Percentiles rank a stretch among this genome's conserved stretches.
These are phyloP conservation scores for Poecilia velifera DNA, from an alignment of 2,797 vertebrate species.

Conservation along the genomic window DNA sequence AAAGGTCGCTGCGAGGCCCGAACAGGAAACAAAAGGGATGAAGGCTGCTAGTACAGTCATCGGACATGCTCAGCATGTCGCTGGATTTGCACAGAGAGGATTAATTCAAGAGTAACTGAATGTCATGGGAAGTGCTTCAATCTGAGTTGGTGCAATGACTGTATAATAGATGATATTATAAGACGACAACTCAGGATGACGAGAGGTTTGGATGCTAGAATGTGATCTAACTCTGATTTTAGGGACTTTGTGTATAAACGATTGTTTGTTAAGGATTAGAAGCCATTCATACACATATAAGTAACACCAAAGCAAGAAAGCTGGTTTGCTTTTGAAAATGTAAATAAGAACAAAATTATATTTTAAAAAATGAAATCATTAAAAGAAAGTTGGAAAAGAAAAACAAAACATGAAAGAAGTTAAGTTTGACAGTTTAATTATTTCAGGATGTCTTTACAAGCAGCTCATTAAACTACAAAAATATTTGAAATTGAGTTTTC, in stretches of 20 bases:
- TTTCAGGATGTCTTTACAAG: background rate
- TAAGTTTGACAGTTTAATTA: background rate
- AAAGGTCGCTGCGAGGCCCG: constrained; percentile 27
- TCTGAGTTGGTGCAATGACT: constrained; percentile 2
- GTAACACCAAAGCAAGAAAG: background rate
- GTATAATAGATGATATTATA: constrained; percentile 13
- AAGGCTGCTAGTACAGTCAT: constrained; percentile 17
- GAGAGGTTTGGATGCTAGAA: constrained; percentile 6
- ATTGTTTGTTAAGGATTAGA: background rate
- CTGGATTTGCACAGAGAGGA: constrained; percentile 21
- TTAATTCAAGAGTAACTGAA: constrained; percentile 12
- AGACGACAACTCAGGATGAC: background rate
- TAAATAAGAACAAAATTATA: background rate
- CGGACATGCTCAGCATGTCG: constrained; percentile 45
- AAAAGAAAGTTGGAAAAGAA: background rate
- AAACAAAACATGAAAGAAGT: background rate
- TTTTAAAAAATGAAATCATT: background rate
- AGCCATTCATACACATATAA: background rate
- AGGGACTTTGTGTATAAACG: constrained; percentile 1
- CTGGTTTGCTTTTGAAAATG: background rate
- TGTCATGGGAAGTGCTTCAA: constrained; percentile 9
- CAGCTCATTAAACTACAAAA: background rate
- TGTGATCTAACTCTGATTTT: background rate
- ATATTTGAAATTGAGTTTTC: background rate
- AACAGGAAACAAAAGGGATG: constrained; percentile 47